These are phyloP conservation scores for Phoxinus dragarum DNA, from an alignment of 2,797 vertebrate species.

Conservation along the genomic window DNA sequence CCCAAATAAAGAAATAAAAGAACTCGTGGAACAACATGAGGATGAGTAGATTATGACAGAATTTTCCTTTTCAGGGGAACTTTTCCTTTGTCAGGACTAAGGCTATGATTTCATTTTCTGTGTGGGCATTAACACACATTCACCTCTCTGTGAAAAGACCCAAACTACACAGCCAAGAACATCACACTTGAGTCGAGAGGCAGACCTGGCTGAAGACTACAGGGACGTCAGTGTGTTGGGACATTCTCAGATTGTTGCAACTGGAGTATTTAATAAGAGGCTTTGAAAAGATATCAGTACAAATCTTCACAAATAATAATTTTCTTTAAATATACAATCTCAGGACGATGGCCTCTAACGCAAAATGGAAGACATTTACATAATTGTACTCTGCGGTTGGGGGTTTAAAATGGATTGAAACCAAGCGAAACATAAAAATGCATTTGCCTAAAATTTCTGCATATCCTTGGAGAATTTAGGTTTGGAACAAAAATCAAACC, in stretches of 20 bases:
- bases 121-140: conserved; percentile 60
- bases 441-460: conserved; percentile 2
- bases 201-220: conserved; percentile 37
- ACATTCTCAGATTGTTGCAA: not conserved
- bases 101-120: conserved; percentile 59
- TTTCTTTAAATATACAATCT: conserved; percentile 16
- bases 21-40: not conserved
- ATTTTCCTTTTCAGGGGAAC: too few species aligned
- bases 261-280: conserved; percentile 13
- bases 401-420: conserved; percentile 30
- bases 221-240: not conserved
- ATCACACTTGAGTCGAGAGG: conserved; percentile 36
- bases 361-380: conserved; percentile 23
- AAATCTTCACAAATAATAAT: conserved; percentile 30
- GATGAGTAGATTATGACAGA: not conserved
- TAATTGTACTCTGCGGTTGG: conserved; percentile 19
- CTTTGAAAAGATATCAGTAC: conserved; percentile 1
- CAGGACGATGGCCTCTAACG: not conserved
- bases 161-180: conserved; percentile 51
- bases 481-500: not conserved
- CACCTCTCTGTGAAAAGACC: conserved; percentile 58
- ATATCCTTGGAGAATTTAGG: not conserved
- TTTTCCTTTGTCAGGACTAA: conserved; percentile 48
- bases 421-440: conserved; percentile 33
- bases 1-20: not conserved